These are phyloP conservation scores for Plutella xylostella DNA, from an alignment of 2,888 invertebrate species.

Conservation along the genomic window DNA sequence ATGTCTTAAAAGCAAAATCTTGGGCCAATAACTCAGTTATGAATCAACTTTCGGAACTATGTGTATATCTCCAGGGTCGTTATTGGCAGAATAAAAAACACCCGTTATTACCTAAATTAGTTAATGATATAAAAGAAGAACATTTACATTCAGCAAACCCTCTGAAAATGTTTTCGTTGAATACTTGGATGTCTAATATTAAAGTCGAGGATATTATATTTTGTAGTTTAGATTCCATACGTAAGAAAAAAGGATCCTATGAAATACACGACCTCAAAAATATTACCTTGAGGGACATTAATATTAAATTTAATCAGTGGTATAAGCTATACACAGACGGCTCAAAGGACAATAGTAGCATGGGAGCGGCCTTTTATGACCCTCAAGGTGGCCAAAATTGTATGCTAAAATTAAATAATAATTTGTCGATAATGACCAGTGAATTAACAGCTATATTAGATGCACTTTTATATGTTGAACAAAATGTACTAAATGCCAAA, in stretches of 20 bases:
- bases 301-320: not conserved
- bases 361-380: not conserved
- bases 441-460: too few species aligned
- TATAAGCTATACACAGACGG: not conserved
- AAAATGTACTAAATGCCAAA: too few species aligned
- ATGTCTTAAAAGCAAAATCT: slow-evolving; percentile 8
- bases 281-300: not conserved
- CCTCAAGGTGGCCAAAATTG: too few species aligned
- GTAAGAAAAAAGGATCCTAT: not conserved
- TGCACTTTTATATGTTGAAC: too few species aligned
- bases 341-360: not conserved
- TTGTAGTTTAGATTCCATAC: not conserved
- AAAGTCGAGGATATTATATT: not conserved
- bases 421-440: too few species aligned
- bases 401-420: too few species aligned
- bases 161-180: not conserved
- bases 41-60: not conserved
- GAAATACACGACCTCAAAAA: not conserved
- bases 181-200: not conserved
- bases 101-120: slow-evolving; percentile 9
- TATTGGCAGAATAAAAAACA: slow-evolving; percentile 15
- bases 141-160: not conserved
- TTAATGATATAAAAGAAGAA: not conserved
- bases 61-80: not conserved
- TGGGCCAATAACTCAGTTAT: not conserved